These are phyloP conservation scores for Slavum lentiscoides DNA, from an alignment of 2,888 invertebrate genomes.

Conservation along the genomic window DNA sequence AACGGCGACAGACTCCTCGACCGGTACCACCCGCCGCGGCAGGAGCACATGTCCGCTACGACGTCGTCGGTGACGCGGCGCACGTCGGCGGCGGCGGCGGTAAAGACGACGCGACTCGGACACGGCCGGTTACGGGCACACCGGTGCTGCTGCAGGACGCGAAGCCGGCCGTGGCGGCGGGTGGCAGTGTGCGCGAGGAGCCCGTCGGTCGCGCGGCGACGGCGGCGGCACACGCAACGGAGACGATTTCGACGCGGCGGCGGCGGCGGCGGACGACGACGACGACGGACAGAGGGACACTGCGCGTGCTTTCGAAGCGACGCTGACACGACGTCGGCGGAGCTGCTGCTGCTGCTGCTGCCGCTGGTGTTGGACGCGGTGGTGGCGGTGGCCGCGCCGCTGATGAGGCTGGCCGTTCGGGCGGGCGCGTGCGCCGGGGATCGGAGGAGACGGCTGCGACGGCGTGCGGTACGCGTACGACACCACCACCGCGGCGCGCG, in stretches of 20 bases:
- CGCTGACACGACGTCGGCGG: neutral
- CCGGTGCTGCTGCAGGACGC: too few relatives aligned
- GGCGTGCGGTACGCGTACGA: neutral
- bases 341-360: too few relatives aligned
- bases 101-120: neutral
- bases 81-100: neutral
- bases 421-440: neutral
- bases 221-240: neutral
- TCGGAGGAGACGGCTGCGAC: neutral
- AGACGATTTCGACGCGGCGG: neutral
- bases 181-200: too few relatives aligned
- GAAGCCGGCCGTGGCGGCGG: too few relatives aligned
- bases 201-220: neutral
- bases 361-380: too few relatives aligned
- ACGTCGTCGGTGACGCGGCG: neutral
- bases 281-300: slow-evolving; percentile 41
- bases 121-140: slow-evolving; percentile 9
- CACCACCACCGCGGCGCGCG: neutral
- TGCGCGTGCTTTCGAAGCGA: slow-evolving; percentile 15
- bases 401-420: neutral
- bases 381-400: neutral
- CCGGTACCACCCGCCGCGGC: slow-evolving; percentile 29
- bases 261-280: neutral
- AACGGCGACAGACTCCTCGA: slow-evolving; percentile 1
- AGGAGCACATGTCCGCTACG: slow-evolving; percentile 28